Conservation (phyloP, 2,888 invertebrate genomes). For the Rhyacophila evoluta region DNA sequence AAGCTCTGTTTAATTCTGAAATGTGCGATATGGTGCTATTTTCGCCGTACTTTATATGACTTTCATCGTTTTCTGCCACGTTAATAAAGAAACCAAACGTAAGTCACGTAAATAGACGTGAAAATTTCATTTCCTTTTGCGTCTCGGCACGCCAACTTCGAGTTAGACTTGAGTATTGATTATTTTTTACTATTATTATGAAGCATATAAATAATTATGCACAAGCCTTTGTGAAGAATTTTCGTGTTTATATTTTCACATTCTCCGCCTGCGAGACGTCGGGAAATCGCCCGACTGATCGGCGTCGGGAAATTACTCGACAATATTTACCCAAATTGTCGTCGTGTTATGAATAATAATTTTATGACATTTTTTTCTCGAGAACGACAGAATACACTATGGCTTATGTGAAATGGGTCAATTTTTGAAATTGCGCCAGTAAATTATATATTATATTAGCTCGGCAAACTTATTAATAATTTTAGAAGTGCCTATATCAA, state of each 20-base stretch:
- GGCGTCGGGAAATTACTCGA: background rate
- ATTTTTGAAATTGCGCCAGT: no score
- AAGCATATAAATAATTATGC: background rate
- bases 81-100: background rate
- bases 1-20: background rate
- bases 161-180: conserved; percentile 4
- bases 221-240: background rate
- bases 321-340: background rate
- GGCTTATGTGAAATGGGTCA: background rate
- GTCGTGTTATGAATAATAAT: background rate
- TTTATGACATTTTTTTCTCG: background rate
- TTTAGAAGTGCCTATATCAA: no score
- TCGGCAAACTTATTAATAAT: no score
- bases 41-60: background rate
- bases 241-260: background rate
- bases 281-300: background rate
- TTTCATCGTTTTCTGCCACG: background rate
- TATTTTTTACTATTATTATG: background rate
- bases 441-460: no score
- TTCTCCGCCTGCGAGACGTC: background rate
- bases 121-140: background rate
- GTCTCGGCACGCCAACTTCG: background rate
- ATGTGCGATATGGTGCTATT: background rate
- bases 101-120: background rate
- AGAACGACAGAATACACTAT: background rate